Conservation (phyloP, 2,888 invertebrate genomes). For the Sthenelais limicola region DNA sequence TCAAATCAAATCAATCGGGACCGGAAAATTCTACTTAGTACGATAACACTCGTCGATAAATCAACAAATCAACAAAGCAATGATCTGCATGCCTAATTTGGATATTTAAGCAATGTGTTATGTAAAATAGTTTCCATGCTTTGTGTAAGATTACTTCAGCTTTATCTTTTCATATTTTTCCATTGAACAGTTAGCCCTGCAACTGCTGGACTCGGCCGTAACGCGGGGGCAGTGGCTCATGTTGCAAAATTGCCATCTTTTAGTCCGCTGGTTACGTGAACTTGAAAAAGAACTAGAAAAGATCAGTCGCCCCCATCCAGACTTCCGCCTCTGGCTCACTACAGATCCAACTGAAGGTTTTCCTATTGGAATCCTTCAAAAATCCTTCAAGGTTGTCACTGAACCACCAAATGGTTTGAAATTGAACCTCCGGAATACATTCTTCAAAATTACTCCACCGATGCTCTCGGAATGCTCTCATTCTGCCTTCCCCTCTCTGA, state of each 20-base stretch:
- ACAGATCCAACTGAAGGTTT: slow-evolving; percentile 90
- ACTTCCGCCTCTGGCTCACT: slow-evolving; percentile 93
- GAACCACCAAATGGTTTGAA: slow-evolving; percentile 94
- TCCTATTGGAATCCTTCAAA: slow-evolving; percentile 90
- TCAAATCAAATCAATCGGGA: not conserved
- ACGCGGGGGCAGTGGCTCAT: slow-evolving; percentile 88
- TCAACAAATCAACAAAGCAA: not conserved
- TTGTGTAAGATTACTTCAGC: no score
- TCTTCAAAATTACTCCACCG: slow-evolving; percentile 85
- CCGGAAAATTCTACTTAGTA: not conserved
- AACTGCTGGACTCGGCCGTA: slow-evolving; percentile 71
- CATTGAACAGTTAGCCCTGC: slow-evolving; percentile 81
- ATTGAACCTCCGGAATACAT: slow-evolving; percentile 89
- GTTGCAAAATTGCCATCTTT: slow-evolving; percentile 92
- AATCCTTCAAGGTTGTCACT: slow-evolving; percentile 90
- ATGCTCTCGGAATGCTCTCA: slow-evolving; percentile 84
- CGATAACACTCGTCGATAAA: not conserved
- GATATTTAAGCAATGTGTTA: no score
- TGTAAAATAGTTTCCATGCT: no score
- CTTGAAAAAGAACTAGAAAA: slow-evolving; percentile 88
- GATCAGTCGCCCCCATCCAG: slow-evolving; percentile 86
- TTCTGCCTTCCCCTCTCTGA: slow-evolving; percentile 83
- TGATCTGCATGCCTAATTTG: no score
- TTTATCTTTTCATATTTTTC: no score
- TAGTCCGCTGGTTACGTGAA: slow-evolving; percentile 84